Base-by-base conservation (phyloP, 1,140 invertebrate genomes). In the Cyclina sinensis region DNA sequence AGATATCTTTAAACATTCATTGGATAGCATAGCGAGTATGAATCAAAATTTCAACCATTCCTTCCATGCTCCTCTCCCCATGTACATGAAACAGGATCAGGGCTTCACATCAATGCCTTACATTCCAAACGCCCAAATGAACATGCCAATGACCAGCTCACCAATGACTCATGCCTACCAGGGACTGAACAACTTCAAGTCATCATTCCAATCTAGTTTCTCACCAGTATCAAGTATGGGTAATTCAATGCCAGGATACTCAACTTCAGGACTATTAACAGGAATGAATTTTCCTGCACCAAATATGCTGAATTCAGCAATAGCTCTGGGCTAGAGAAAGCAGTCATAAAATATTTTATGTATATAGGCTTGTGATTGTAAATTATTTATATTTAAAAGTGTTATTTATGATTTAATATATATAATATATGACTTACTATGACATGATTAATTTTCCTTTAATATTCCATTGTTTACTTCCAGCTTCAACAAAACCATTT, bases 51-150 rank as follows among this genome's bases (percentile, higher is more conserved):
- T 93, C 80, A 90, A 90, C 85, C 92, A 87, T 35, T 85, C 90
- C 43, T 93, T 93, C 93, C 93, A 93, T 65, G 89, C 92, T 21
- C 91, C 93, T 18, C 93, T 94, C 91, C 91, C 94, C 68, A 90
- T 91, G 14, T 93, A 93, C 87, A 92, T 94, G 90, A 91, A 39
- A 2, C 57, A 14, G 2, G 85, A 87, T 0, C 85, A 87, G 43
- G 37, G n/a, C 0, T 79, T 39, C 30, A 37, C n/a, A 24, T 5
- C 70, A 21, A 76, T 16, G 0, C 35, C 24, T 3, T 83, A 83
- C 62, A 76, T 87, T 48, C 73, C 70, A 51, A 86, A 78, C 7
- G 68, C 24, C 11, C 68, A 73, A 18, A 54, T 84, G 46, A 73
- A 48, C 43, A 73, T 54, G 48, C 46, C 83, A 43, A 21, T 54